Base-by-base conservation (phyloP, 1,140 invertebrate genomes). In the Lamellibrachia luymesi region DNA sequence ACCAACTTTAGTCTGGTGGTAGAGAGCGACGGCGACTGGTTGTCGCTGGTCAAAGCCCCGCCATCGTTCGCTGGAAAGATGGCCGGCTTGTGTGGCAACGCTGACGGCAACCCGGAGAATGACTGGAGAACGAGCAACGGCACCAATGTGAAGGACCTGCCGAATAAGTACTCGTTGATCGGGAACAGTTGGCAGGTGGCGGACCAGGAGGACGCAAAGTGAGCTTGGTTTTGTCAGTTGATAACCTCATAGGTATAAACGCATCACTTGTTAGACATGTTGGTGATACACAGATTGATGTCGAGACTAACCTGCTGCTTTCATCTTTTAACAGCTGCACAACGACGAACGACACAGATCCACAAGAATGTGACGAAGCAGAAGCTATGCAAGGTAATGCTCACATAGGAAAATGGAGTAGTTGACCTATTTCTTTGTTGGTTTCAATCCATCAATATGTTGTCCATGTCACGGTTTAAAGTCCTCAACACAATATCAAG, bases 51-150 rank as follows among this genome's bases (percentile, higher is more conserved):
- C 38, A 50, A 56, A 90, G 25, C 49, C 17, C 92, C 92, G 89
- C 52, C 27, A 10, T 38, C 25, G 27, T 97, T 98, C 94, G 97
- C 97, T 51, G 97, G 97, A 93, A 96, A 97, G 91, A 94, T 95
- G 4, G 90, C 95, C 92, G 98, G 98, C 93, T 96, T 98, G 2
- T 98, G 98, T 94, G 98, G 98, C 38, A 98, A 98, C 2, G 98
- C 98, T 95, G 98, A 98, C 92, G 96, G 97, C 10, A 98, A 98
- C 95, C 98, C 98, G 95, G 97, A 98, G 94, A 98, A 98, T 95
- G 98, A 98, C 95, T 98, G 98, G 56, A 80, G 38, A 50, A 93
- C 92, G 38, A 90, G 56, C n/a, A 51, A 93, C 89, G 64, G 64
- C 25, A 90, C 51, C 49, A 27, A 92, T 27, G 92, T 64, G 50